Evolutionary conservation across 2,888 invertebrate species (phyloP).

Genomic region (Chrysolina americana): DNA sequence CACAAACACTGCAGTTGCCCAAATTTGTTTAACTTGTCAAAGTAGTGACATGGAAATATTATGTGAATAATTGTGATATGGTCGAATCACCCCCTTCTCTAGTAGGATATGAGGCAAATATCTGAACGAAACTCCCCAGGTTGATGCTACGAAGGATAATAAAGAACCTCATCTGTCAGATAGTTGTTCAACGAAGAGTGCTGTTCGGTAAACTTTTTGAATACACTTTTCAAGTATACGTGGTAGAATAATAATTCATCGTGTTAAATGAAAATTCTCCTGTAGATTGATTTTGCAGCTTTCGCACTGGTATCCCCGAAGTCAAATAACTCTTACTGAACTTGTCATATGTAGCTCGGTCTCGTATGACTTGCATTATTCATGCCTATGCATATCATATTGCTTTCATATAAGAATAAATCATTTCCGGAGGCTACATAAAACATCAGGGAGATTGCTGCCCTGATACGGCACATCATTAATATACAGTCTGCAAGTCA

Average conservation of each 20-base stretch:
- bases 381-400: background rate
- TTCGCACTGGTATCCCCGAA: background rate
- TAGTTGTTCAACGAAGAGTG: too few relatives aligned
- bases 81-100: too few relatives aligned
- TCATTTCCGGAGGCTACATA: background rate
- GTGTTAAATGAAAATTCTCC: background rate
- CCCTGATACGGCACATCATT: background rate
- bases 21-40: too few relatives aligned
- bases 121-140: too few relatives aligned
- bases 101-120: too few relatives aligned
- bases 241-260: background rate
- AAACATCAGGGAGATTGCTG: background rate
- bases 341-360: background rate
- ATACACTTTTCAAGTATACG: too few relatives aligned
- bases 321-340: constrained; percentile 1
- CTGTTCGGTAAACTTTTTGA: too few relatives aligned
- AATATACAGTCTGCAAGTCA: constrained; percentile 6
- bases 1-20: too few relatives aligned
- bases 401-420: constrained; percentile 6
- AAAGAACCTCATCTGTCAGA: too few relatives aligned
- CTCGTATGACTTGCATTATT: constrained; percentile 6
- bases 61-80: too few relatives aligned
- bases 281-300: background rate
- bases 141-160: too few relatives aligned
- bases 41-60: too few relatives aligned